phyloP scores from a whole-genome alignment of 2,888 invertebrate genomes.

The Drosophila prostipennis region DNA sequence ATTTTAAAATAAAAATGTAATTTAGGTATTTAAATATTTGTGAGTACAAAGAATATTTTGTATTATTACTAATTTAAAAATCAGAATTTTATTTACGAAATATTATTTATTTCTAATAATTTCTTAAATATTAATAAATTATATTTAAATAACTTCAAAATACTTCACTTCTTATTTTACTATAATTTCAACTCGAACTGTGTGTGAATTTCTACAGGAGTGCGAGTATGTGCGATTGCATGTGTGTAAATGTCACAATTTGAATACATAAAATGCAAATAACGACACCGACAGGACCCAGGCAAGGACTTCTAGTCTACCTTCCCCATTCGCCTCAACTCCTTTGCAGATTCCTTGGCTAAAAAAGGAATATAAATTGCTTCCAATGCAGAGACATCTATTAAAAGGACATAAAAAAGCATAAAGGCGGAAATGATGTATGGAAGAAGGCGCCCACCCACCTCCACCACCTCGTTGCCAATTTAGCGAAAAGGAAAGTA shows the following conservation, averaged over 20 bases:
- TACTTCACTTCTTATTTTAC: neutral
- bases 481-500: slow-evolving; percentile 53
- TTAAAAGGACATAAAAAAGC: slow-evolving; percentile 73
- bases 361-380: slow-evolving; percentile 66
- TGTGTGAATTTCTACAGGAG: slow-evolving; percentile 14
- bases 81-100: too few species aligned
- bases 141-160: neutral
- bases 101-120: too few species aligned
- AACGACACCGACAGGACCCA: slow-evolving; percentile 48
- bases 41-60: too few species aligned
- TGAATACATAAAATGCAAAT: slow-evolving; percentile 78
- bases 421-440: slow-evolving; percentile 75
- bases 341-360: slow-evolving; percentile 37
- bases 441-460: slow-evolving; percentile 41
- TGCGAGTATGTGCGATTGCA: slow-evolving; percentile 33
- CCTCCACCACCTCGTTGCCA: slow-evolving; percentile 13
- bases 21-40: too few species aligned
- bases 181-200: slow-evolving; percentile 29
- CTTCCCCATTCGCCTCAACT: slow-evolving; percentile 19
- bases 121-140: too few species aligned
- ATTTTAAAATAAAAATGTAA: too few species aligned
- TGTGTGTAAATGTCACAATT: slow-evolving; percentile 75
- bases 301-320: slow-evolving; percentile 30
- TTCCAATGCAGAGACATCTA: slow-evolving; percentile 75
- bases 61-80: too few species aligned